These are phyloP conservation scores for Onychostruthus taczanowskii DNA, from an alignment of 2,113 vertebrate species.

Conservation along the genomic window DNA sequence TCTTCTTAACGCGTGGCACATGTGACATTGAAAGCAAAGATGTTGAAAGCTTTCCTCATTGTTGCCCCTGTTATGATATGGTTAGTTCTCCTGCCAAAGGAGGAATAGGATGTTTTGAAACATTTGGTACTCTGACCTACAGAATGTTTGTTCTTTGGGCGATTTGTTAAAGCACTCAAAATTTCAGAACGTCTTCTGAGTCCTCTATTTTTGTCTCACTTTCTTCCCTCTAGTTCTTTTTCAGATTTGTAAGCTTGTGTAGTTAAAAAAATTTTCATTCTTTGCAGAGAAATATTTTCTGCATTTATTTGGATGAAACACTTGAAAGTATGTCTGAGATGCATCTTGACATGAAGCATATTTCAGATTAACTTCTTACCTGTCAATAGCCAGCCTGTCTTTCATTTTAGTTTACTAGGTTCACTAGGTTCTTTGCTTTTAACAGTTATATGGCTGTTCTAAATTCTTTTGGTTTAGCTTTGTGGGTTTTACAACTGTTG, in stretches of 20 bases:
- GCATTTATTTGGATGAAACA: not conserved
- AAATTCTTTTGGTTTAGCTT: not conserved
- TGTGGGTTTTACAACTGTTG: not conserved
- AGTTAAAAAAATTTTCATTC: not conserved
- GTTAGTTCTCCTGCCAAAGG: not conserved
- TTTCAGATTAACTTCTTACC: not conserved
- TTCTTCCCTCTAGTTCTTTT: not conserved
- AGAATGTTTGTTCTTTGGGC: not conserved
- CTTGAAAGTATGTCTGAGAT: not conserved
- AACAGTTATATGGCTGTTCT: not conserved
- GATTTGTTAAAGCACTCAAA: not conserved
- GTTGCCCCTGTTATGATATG: not conserved
- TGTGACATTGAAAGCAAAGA: not conserved
- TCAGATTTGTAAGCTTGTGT: not conserved
- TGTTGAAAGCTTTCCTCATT: not conserved
- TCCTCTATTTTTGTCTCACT: not conserved
- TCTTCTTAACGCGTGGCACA: not conserved
- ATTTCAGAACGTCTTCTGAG: not conserved
- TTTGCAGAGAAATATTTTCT: not conserved
- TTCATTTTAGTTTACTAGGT: not conserved
- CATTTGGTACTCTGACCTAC: not conserved
- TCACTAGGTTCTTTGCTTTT: not conserved
- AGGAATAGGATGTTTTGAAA: not conserved
- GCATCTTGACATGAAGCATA: not conserved
- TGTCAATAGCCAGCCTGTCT: not conserved